A percentile compares a stretch with the other conserved stretches of the same genome.
These are phyloP conservation scores for Tricholauxania praeusta DNA, from an alignment of 2,888 invertebrate genomes.

Conservation along the genomic window DNA sequence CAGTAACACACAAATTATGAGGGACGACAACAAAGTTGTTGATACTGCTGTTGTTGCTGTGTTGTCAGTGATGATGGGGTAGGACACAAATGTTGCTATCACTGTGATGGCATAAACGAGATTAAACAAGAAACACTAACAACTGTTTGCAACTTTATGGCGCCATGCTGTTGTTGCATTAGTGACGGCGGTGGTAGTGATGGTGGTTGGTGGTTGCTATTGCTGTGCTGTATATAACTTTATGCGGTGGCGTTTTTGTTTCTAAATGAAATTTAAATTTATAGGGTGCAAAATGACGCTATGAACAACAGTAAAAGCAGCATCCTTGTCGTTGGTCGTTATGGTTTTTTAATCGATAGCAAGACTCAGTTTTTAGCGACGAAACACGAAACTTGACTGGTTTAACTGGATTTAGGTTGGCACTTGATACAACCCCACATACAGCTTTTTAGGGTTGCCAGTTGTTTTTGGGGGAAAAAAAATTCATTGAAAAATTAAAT, in stretches of 20 bases:
- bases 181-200: not conserved
- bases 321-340: constrained; percentile 14
- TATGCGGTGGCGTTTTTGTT: not conserved
- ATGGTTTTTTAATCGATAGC: constrained; percentile 34
- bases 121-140: constrained; percentile 8
- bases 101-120: not conserved
- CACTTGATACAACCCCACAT: too few species aligned
- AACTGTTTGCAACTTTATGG: constrained; percentile 7
- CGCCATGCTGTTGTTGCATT: constrained; percentile 3
- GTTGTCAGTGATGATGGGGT: not conserved
- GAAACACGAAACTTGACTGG: too few species aligned
- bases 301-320: not conserved
- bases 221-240: not conserved
- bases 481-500: too few species aligned
- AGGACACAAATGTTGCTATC: not conserved
- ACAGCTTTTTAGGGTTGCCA: not conserved
- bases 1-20: constrained; percentile 33
- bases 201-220: constrained; percentile 1
- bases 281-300: constrained; percentile 11
- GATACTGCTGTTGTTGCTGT: constrained; percentile 1
- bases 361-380: not conserved
- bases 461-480: not conserved
- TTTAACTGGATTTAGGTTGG: too few species aligned
- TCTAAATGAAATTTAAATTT: not conserved
- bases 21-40: not conserved